These are phyloP conservation scores for Caradrina kadenii DNA, from an alignment of 2,888 invertebrate genomes.

Conservation along the genomic window DNA sequence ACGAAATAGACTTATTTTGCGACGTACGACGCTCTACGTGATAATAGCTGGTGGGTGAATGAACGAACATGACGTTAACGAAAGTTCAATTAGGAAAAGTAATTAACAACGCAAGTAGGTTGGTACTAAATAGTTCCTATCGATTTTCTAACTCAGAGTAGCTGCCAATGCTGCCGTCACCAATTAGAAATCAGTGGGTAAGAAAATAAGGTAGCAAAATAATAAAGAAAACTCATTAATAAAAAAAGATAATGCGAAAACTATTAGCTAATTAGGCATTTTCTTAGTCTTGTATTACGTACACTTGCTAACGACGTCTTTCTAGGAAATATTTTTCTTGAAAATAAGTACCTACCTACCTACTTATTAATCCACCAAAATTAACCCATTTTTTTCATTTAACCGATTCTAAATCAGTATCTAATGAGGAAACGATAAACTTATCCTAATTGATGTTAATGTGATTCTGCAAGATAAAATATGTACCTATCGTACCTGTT, in stretches of 20 bases:
- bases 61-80: constrained; percentile 6
- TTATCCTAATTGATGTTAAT: constrained; percentile 1
- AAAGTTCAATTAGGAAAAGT: constrained; percentile 27
- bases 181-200: not conserved
- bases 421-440: constrained; percentile 2
- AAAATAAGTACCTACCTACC: no score
- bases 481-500: not conserved
- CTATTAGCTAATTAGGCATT: not conserved
- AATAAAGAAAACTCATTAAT: not conserved
- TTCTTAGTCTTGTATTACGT: not conserved
- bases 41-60: constrained; percentile 10
- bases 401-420: constrained; percentile 16
- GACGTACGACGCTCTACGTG: constrained; percentile 1
- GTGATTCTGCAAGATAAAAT: not conserved
- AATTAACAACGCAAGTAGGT: constrained; percentile 10
- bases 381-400: not conserved
- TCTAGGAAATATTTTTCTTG: not conserved
- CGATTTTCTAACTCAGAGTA: constrained; percentile 5
- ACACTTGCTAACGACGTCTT: not conserved
- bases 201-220: not conserved
- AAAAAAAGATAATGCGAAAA: not conserved
- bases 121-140: not conserved
- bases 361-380: constrained; percentile 3
- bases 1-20: constrained; percentile 20
- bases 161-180: not conserved